A percentile compares a stretch with the other conserved stretches of the same genome.
Conservation (phyloP, 2,113 vertebrate species). For the Leiothrix lutea region DNA sequence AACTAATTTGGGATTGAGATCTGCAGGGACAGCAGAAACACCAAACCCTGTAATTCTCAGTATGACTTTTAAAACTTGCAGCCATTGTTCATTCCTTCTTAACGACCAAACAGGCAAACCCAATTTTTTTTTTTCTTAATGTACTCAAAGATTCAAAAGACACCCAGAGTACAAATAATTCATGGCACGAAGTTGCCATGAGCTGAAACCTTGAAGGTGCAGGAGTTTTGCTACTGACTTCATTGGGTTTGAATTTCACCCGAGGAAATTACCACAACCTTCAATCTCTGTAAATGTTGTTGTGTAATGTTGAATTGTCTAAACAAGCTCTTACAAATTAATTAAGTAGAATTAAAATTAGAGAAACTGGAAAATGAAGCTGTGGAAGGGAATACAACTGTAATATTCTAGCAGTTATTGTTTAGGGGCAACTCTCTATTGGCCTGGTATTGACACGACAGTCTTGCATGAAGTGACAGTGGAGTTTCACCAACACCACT, state of each 20-base stretch:
- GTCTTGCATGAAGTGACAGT: not conserved
- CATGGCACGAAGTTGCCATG: not conserved
- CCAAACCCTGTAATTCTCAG: not conserved
- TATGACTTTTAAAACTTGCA: not conserved
- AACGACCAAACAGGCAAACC: not conserved
- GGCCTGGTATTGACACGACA: not conserved
- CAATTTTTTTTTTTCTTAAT: not conserved
- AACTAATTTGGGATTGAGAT: not conserved
- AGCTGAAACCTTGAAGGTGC: not conserved
- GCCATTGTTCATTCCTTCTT: not conserved
- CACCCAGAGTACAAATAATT: not conserved
- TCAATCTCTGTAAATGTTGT: not conserved
- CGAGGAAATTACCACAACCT: not conserved
- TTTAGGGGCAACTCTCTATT: not conserved
- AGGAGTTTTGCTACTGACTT: not conserved
- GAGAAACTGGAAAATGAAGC: not conserved
- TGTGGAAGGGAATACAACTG: not conserved
- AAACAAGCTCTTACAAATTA: not conserved
- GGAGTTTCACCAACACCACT: not conserved
- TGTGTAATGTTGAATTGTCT: not conserved
- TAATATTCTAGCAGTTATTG: not conserved
- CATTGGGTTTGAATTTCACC: not conserved
- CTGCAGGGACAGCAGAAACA: constrained; percentile 21
- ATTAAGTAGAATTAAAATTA: not conserved
- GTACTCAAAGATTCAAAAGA: not conserved